A percentile compares a stretch with the other conserved stretches of the same genome.
These are phyloP conservation scores for Esox lucius DNA, from an alignment of 2,797 vertebrate genomes.

Conservation along the genomic window DNA sequence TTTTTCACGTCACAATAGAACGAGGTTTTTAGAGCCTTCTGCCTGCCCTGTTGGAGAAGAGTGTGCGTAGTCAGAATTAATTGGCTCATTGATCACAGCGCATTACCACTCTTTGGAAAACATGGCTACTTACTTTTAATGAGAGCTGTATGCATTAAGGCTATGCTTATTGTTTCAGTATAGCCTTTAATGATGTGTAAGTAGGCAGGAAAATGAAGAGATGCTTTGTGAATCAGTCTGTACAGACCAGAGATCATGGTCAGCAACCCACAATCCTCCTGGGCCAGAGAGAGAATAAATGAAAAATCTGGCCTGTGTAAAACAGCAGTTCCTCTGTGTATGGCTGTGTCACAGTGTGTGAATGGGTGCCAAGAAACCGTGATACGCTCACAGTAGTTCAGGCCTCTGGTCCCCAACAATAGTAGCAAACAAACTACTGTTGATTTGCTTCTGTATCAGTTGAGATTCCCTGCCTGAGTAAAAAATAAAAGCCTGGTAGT, in stretches of 20 bases:
- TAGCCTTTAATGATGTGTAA: not conserved
- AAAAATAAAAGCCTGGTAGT: too few species aligned
- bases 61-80: conserved; percentile 18
- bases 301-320: conserved; percentile 30
- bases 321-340: conserved; percentile 36
- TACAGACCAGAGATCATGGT: conserved; percentile 39
- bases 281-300: conserved; percentile 32
- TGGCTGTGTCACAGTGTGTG: conserved; percentile 9
- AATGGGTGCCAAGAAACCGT: conserved; percentile 29
- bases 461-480: not conserved
- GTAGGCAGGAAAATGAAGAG: not conserved
- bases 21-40: not conserved
- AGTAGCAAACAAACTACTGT: conserved; percentile 42
- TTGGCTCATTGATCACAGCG: conserved; percentile 16
- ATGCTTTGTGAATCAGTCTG: conserved; percentile 2
- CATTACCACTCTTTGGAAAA: not conserved
- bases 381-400: conserved; percentile 32
- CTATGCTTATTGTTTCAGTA: not conserved
- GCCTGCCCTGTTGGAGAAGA: conserved; percentile 11
- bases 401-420: conserved; percentile 21
- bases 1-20: not conserved
- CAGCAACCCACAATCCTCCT: conserved; percentile 42
- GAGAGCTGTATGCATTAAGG: not conserved
- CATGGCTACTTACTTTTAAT: not conserved
- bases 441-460: conserved; percentile 3